A percentile compares a stretch with the other conserved stretches of the same genome.
These are phyloP conservation scores for Silurus meridionalis DNA, from an alignment of 2,113 vertebrate genomes.

Conservation along the genomic window DNA sequence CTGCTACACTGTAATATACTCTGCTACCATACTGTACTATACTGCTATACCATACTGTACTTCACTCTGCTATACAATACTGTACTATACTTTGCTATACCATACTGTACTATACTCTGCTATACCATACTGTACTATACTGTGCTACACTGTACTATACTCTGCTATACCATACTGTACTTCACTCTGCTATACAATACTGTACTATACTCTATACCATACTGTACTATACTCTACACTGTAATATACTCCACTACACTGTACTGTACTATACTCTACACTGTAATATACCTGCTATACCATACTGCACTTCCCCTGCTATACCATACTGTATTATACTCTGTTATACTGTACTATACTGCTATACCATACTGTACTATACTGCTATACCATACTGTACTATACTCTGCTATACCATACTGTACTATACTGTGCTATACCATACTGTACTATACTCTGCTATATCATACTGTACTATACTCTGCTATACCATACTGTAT, in stretches of 20 bases:
- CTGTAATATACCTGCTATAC: no score
- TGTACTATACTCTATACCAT: background rate
- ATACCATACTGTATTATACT: background rate
- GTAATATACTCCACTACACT: no score
- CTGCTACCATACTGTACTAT: no score
- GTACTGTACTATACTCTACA: background rate
- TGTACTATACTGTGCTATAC: background rate
- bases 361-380: background rate
- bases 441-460: no score
- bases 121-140: background rate
- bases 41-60: no score
- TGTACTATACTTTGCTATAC: background rate
- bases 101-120: background rate
- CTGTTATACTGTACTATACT: background rate
- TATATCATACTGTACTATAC: background rate
- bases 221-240: no score
- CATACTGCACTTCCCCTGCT: background rate
- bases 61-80: no score
- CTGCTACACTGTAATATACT: background rate
- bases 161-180: background rate
- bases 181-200: background rate
- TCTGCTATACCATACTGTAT: no score
- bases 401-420: background rate
- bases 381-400: background rate
- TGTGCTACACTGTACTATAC: background rate